Evolutionary conservation across 2,113 vertebrate species (phyloP), one percentile per base, ranked within the genome.

Genomic region (Condylura cristata): DNA sequence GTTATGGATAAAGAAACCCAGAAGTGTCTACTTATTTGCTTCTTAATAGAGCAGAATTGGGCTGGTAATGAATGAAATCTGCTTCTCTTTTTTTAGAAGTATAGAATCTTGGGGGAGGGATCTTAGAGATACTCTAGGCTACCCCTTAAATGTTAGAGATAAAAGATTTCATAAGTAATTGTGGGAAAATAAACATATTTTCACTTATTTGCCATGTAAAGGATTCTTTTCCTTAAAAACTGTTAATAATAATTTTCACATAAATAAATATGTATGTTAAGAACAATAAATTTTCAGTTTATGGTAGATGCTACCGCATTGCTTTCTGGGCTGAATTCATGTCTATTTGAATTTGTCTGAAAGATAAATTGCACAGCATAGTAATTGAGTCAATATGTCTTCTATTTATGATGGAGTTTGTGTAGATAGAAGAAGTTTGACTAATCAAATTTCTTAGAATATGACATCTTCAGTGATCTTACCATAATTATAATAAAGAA

Each of bases 1-100:
- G 58, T 89, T 97, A 96, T n/a, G 79, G 87, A 87, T 83, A 83
- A 96, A 92, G 95, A 41, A 93, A 89, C n/a, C 85, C 13, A 93
- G 86, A 95, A 91, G 37, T 3, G 39, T 95, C 87, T 65, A 37
- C 41, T 92, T 82, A 34, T 79, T 97, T 94, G 61, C 75, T 82
- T 94, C 41, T 46, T 92, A 89, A 82, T 70, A 86, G 80, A 92
- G 83, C 56, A 0, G 10, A 61, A 0, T 28, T 78, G 3, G 20
- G 60, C 84, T 82, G 10, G 74, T 8, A 95, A 81, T 39, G 10
- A 46, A 85, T 90, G 89, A 83, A 94, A 37, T 3, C 0, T 79
- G 22, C 37, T 95, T 48, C 0, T 41, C 0, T 97, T 93, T 94
- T 48, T 92, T 17, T n/a, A 37, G 66, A 89, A 46, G 46, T 56